phyloP scores from a whole-genome alignment of 2,797 vertebrate species.

The Sebastes nivosus region DNA sequence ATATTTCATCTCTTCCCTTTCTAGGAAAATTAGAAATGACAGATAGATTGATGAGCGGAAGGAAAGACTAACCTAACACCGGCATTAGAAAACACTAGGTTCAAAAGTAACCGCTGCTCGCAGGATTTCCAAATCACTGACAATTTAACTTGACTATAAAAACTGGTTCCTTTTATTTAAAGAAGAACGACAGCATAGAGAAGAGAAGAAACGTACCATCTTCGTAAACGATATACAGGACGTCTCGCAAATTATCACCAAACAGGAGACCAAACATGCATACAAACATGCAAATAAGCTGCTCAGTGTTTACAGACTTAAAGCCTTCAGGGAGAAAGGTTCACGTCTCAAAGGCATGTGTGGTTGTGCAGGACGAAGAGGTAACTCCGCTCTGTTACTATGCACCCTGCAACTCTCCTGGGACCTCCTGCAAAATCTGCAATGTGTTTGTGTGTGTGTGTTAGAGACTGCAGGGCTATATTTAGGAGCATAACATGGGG shows the following conservation, averaged over 20 bases:
- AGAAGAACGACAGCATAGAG: neutral
- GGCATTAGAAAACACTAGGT: neutral
- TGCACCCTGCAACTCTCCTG: conserved; percentile 55
- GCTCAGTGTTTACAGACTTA: neutral
- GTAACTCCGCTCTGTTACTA: conserved; percentile 73
- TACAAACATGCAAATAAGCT: neutral
- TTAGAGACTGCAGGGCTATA: conserved; percentile 71
- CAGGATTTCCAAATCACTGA: neutral
- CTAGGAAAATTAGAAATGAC: conserved; percentile 51
- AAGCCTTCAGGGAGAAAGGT: conserved; percentile 6
- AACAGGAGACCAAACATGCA: conserved; percentile 7
- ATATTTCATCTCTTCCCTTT: conserved; percentile 65
- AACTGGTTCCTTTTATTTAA: neutral
- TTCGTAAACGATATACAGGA: neutral
- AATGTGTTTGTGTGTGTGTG: conserved; percentile 61
- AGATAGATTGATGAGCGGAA: conserved; percentile 37
- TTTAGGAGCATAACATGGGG: conserved; percentile 74
- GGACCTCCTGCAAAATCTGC: conserved; percentile 58
- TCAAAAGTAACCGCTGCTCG: neutral
- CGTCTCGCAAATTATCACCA: neutral
- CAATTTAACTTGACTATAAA: neutral
- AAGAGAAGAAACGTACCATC: neutral
- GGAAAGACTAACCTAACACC: conserved; percentile 4
- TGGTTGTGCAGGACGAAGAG: conserved; percentile 34
- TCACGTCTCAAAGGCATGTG: conserved; percentile 15